Evolutionary conservation across 2,888 invertebrate genomes (phyloP), one percentile per base, ranked within the genome.

Genomic region (Drosophila peninsularis): DNA sequence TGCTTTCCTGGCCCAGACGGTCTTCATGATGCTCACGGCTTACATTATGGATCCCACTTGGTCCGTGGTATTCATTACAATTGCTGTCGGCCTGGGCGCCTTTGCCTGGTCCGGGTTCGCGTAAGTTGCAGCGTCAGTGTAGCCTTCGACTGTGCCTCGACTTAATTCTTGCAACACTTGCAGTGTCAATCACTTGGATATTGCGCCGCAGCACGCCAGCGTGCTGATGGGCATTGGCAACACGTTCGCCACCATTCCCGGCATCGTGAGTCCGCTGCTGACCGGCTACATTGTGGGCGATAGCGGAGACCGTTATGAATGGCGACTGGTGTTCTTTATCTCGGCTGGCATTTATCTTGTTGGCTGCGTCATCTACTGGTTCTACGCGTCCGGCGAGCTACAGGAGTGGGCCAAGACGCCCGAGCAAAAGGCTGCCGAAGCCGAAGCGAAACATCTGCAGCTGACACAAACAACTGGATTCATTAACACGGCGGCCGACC

Each of bases 21-120:
- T 97, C 39, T 98, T 98, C 92, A 97, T 98, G 96, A 93, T 97
- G 67, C 93, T 95, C 0, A 96, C 97, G 0, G 96, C 97, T 2
- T 97, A 96, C 89, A 93, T 96, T 5, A 91, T 94, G 36, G 94
- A 95, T 1, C 94, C 96, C 17, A 93, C 94, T 0, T 94, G 95
- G 41, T 95, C 96, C 44, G 94, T 97, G n/a, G 93, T 95, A n/a
- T 97, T 95, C 90, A 94, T 98, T 36, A 96, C 97, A 0, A 94
- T 97, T 52, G 97, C 98, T 1, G 97, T 98, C 0, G 98, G 98
- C 0, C 93, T 98, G 1, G 98, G 98, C 1, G 97, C 98, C 0
- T 97, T 98, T 91, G 97, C 98, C 0, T 98, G 98, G 97, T 96
- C 97, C 7, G 98, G 98, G 44, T 97, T 97, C 91, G 95, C 96